Conservation (phyloP, 1,140 invertebrate species). For the Odontomachus brunneus region DNA sequence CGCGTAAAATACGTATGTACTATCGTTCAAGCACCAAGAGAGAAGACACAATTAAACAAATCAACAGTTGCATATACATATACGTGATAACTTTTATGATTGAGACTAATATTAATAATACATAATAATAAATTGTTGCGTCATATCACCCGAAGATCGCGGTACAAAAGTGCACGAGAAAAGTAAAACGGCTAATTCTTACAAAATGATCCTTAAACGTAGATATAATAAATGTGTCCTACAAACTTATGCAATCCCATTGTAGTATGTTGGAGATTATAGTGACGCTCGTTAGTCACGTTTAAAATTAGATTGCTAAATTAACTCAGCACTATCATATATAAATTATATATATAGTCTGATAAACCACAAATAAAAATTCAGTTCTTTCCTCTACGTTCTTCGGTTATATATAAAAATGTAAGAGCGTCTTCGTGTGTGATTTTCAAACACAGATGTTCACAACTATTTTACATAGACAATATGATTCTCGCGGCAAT, state of each 20-base stretch:
- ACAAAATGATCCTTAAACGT: constrained; percentile 40
- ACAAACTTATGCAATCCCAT: not conserved
- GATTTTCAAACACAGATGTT: not conserved
- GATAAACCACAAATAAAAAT: constrained; percentile 22
- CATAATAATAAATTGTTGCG: constrained; percentile 31
- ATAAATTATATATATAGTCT: too few relatives aligned
- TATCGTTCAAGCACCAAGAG: constrained; percentile 9
- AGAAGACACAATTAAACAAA: constrained; percentile 21
- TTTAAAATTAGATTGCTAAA: constrained; percentile 14
- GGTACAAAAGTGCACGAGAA: constrained; percentile 37
- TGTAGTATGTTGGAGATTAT: constrained; percentile 16
- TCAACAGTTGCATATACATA: constrained; percentile 1
- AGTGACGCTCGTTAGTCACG: not conserved
- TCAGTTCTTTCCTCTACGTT: not conserved
- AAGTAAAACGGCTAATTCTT: constrained; percentile 29
- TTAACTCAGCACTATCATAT: constrained; percentile 24
- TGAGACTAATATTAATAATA: constrained; percentile 28
- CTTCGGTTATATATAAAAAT: not conserved
- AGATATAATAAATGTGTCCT: not conserved
- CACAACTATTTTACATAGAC: not conserved
- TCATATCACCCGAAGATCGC: constrained; percentile 21
- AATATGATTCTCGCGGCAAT: not conserved
- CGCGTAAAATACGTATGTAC: not conserved
- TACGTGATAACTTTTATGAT: constrained; percentile 17
- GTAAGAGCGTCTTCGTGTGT: not conserved